phyloP scores from a whole-genome alignment of 2,113 vertebrate genomes.

The Pygoscelis antarcticus region DNA sequence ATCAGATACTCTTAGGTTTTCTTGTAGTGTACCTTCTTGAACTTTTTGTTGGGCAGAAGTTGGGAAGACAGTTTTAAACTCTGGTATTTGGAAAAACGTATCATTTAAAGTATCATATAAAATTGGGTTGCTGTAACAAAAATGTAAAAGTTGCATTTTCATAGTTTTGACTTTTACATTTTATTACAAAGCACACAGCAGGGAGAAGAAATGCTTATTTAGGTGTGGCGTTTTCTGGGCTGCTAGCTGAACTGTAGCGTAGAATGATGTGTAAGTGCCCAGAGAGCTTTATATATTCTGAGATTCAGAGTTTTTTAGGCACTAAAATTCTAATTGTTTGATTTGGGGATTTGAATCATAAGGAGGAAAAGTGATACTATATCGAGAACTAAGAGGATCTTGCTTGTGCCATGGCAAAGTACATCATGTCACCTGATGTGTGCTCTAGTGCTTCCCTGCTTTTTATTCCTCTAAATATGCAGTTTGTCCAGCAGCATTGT shows the following conservation, averaged over 20 bases:
- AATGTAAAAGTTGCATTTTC: neutral
- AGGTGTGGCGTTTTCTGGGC: neutral
- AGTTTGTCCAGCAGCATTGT: neutral
- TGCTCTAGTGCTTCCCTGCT: neutral
- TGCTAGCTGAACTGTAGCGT: neutral
- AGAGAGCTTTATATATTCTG: neutral
- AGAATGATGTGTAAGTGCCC: neutral
- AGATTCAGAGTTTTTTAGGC: neutral
- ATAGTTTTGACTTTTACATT: neutral
- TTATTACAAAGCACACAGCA: neutral
- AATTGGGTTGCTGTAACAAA: neutral
- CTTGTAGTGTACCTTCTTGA: neutral
- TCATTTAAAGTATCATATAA: neutral
- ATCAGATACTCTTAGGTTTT: neutral
- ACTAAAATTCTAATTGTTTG: neutral
- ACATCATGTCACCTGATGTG: neutral
- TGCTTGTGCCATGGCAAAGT: neutral
- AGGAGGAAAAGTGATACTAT: neutral
- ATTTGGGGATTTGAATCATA: neutral
- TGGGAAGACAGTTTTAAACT: neutral
- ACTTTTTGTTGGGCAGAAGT: neutral
- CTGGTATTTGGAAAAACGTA: neutral
- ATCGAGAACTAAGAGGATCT: neutral
- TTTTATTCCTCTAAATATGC: neutral
- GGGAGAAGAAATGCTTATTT: neutral